Evolutionary conservation across 2,797 vertebrate genomes (phyloP).

Genomic region (Platyrinchus mystaceus): DNA sequence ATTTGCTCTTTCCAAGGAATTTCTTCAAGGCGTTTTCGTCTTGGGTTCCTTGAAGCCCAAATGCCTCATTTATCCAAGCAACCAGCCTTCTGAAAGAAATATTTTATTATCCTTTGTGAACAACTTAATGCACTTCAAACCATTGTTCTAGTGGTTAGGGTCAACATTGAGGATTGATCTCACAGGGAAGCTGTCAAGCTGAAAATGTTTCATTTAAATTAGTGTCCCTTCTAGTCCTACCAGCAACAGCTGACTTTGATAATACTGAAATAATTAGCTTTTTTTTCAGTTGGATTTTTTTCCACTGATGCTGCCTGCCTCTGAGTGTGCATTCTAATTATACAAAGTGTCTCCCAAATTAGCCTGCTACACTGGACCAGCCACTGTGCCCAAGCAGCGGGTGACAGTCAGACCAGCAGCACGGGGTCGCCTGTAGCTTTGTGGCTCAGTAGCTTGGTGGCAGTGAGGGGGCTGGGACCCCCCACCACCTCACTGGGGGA

Average conservation of each 20-base stretch:
- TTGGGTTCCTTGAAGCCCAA: constrained; percentile 56
- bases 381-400: rapidly evolving
- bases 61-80: constrained; percentile 8
- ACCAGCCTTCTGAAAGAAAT: constrained; percentile 36
- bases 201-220: constrained; percentile 56
- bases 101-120: constrained; percentile 66
- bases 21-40: constrained; percentile 53
- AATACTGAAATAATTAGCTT: constrained; percentile 54
- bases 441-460: rapidly evolving
- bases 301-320: constrained; percentile 39
- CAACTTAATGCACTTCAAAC: constrained; percentile 52
- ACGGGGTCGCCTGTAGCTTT: neutral
- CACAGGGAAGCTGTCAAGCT: constrained; percentile 62
- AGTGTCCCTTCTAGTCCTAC: constrained; percentile 51
- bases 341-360: neutral
- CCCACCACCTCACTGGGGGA: rapidly evolving
- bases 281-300: neutral
- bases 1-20: constrained; percentile 70
- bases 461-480: rapidly evolving
- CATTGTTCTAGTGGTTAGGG: constrained; percentile 57
- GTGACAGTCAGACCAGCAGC: rapidly evolving
- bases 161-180: constrained; percentile 52
- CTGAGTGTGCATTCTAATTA: constrained; percentile 31
- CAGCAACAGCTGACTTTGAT: constrained; percentile 66
- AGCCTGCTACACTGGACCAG: neutral